phyloP scores from a whole-genome alignment of 35 echinoderm and acorn worm species.

The Lytechinus variegatus region DNA sequence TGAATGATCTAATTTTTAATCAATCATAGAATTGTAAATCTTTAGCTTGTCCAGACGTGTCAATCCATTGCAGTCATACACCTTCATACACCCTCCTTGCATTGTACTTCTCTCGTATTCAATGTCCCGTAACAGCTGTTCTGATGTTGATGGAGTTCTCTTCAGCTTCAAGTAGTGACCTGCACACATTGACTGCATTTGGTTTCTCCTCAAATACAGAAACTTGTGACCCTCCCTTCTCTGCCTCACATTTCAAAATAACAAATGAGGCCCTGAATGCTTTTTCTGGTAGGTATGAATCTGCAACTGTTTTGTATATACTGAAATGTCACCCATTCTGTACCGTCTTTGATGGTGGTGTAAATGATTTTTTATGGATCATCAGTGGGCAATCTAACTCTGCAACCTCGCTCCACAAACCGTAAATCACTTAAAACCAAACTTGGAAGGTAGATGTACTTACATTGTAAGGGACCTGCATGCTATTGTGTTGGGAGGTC shows the following conservation, averaged over 20 bases:
- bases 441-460: too few relatives aligned
- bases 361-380: conserved; percentile 16
- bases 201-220: conserved; percentile 40
- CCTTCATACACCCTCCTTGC: background rate
- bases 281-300: conserved; percentile 61
- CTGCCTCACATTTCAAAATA: conserved; percentile 27
- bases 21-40: too few relatives aligned
- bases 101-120: background rate
- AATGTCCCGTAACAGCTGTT: conserved; percentile 9
- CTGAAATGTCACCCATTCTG: conserved; percentile 64
- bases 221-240: background rate
- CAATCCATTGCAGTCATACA: background rate
- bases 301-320: background rate
- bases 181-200: background rate
- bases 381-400: too few relatives aligned
- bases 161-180: conserved; percentile 56
- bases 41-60: too few relatives aligned
- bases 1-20: too few relatives aligned
- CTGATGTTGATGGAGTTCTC: conserved; percentile 51
- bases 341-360: conserved; percentile 60
- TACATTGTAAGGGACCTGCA: too few relatives aligned
- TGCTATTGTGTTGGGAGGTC: too few relatives aligned
- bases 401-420: too few relatives aligned
- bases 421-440: too few relatives aligned
- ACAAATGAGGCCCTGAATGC: conserved; percentile 66